Evolutionary conservation across 2,797 vertebrate species (phyloP).

Genomic region (Poecilia gillii): DNA sequence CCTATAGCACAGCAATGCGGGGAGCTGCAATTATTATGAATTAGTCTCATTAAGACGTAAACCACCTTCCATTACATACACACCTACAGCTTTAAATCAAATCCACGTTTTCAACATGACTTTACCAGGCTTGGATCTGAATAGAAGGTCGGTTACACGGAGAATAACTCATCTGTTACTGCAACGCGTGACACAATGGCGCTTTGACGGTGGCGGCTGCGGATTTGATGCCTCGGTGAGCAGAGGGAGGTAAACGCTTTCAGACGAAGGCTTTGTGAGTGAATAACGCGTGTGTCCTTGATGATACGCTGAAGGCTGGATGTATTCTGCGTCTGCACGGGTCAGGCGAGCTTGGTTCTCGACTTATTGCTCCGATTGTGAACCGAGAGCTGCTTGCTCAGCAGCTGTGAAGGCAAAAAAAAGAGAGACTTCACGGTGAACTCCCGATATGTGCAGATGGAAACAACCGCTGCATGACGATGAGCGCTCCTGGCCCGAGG

Average conservation of each 20-base stretch:
- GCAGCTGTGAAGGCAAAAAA: slow-evolving; percentile 41
- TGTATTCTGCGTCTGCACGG: slow-evolving; percentile 22
- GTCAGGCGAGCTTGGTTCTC: slow-evolving; percentile 38
- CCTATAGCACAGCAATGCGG: background rate
- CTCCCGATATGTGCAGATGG: slow-evolving; percentile 58
- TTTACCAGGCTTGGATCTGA: background rate
- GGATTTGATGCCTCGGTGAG: background rate
- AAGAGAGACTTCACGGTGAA: slow-evolving; percentile 39
- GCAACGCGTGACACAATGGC: background rate
- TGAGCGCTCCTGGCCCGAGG: slow-evolving; percentile 36
- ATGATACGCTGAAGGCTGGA: slow-evolving; percentile 14
- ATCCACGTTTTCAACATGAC: slow-evolving; percentile 29
- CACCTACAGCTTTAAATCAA: background rate
- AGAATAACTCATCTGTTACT: slow-evolving; percentile 8
- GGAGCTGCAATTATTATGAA: background rate
- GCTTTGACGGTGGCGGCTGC: background rate
- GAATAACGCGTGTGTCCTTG: background rate
- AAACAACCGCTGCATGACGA: slow-evolving; percentile 41
- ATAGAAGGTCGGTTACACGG: slow-evolving; percentile 11
- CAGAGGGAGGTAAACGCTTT: background rate
- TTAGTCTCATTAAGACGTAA: background rate
- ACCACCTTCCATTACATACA: slow-evolving; percentile 5
- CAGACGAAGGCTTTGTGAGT: slow-evolving; percentile 21
- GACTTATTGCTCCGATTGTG: slow-evolving; percentile 57
- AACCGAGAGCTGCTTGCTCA: slow-evolving; percentile 61